Evolutionary conservation across 2,113 vertebrate species (phyloP), one percentile per base, ranked within the genome.

Genomic region (Chionomys nivalis): DNA sequence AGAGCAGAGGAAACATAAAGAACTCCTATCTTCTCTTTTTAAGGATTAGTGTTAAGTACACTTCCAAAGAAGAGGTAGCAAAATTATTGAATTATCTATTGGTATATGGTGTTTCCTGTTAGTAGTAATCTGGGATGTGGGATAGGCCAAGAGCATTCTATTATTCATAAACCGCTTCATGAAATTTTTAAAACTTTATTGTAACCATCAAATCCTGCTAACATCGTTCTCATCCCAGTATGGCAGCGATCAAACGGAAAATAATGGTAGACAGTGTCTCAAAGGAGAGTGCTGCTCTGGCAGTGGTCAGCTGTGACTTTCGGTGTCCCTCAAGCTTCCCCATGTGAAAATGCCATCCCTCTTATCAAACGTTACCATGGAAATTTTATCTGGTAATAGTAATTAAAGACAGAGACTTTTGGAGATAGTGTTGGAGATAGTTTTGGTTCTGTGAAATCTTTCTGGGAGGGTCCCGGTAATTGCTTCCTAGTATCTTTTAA

Each of bases 71-170:
- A 7, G 3, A 72, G 0, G n/a, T 47, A 87, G 52, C 44, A 58
- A 88, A 58, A 91, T 26, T 85, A 4, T 33, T 58, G 65, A 72
- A 12, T n/a, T 55, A n/a, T 4, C 9, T 90, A 77, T 72, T 55
- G 58, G 33, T 73, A 42, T 76, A 44, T 13, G 87, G 5, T 63
- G 36, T 65, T 66, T 4, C 39, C 23, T 36, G 47, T 31, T 86
- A 58, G 89, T 13, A 91, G 47, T 33, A 78, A 89, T 52, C 52
- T 92, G 55, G 28, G 73, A n/a, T 86, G 52, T 92, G 65, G n/a
- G 72, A 33, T 86, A 39, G 7, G 61, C 90, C 11, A 65, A 61
- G 3, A 19, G 52, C 3, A 55, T 31, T 90, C n/a, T 55, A 31
- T 75, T 89, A 24, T 36, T 36, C 73, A 42, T 58, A 44, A 33